Evolutionary conservation across 53 echinoderm and acorn worm species (phyloP), one percentile per base, ranked within the genome.

Genomic region (Henricia sp.): DNA sequence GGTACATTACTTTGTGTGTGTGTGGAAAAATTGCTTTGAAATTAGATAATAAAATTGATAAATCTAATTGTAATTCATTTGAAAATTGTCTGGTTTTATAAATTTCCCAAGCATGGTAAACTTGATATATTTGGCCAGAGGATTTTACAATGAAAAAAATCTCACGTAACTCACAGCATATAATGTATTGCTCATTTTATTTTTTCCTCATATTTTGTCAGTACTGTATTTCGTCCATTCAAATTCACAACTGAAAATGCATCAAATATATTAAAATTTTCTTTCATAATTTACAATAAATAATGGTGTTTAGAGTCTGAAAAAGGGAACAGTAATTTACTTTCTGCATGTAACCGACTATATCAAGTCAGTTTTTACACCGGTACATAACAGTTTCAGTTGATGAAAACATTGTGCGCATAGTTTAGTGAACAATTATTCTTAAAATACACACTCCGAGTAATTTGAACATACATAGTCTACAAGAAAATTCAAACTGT

Each of bases 181-280:
- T 63, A 43, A 80, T 80, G 80, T 80, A 80, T 80, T 80, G 80
- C 80, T 80, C 46, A 80, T 70, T 70, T 70, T 44, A 28, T 63
- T 80, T 64, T 63, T 80, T 50, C 29, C 48, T 64, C 16, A 53
- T 54, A 10, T 62, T 37, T 28, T 33, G 0, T 70, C 70, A 44
- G 46, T 80, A 41, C 43, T 62, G 63, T 63, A 42, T 23, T 34
- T 29, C 40, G 26, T 34, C 64, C 34, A 27, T 26, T 62, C 63
- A 46, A 13, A 38, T 55, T 62, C 62, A 41, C 29, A 43, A 72
- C 9, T 52, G 33, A 35, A 52, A 37, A 19, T 57, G 63, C 80
- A 63, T 64, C 48, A 64, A 60, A 62, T 80, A 64, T 80, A 58
- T 40, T 77, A 60, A 25, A 25, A 28, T 59, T 19, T 44, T 60